Evolutionary conservation across 1,140 invertebrate species (phyloP), one percentile per base, ranked within the genome.

Genomic region (Archegozetes longisetosus): DNA sequence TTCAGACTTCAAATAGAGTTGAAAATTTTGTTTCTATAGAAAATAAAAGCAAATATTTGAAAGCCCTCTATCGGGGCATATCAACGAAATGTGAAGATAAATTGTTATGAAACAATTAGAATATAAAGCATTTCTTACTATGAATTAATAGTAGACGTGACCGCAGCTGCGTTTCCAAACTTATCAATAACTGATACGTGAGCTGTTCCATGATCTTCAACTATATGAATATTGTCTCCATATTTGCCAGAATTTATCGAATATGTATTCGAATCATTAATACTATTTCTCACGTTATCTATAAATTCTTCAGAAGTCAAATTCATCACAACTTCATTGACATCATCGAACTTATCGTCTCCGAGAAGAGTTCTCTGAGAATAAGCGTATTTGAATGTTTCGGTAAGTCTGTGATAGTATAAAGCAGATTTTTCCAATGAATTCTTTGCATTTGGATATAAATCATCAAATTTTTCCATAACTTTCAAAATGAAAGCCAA

Each of bases 361-460:
- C 85, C 92, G n/a, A 98, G 69, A 66, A 83, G 76, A 3, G 82
- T 84, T 60, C 92, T 77, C 53, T 80, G 78, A 0, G 89, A 90
- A 69, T 85, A 97, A 0, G 86, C 87, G 72, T 86, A 90, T 71
- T 98, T 98, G 64, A 90, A 84, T 0, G 89, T 80, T 72, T 98
- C 94, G 17, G 84, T 76, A 26, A 95, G 85, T 61, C 86, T 79
- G 68, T 95, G 90, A 70, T 86, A 84, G 0, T 85, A 89, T 0
- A 78, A 70, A 1, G 82, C 61, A 1, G 67, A 59, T 25, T 67
- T 56, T 32, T 69, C 65, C 2, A 47, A 26, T 29, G 40, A 13
- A 2, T 53, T 1, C 27, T 53, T 46, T 2, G 26, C 40, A 20
- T 52, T 24, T 2, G 29, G 29, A 52, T 64, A 32, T 4, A 26